Evolutionary conservation across 2,113 vertebrate genomes (phyloP).

Genomic region (Anser cygnoides): DNA sequence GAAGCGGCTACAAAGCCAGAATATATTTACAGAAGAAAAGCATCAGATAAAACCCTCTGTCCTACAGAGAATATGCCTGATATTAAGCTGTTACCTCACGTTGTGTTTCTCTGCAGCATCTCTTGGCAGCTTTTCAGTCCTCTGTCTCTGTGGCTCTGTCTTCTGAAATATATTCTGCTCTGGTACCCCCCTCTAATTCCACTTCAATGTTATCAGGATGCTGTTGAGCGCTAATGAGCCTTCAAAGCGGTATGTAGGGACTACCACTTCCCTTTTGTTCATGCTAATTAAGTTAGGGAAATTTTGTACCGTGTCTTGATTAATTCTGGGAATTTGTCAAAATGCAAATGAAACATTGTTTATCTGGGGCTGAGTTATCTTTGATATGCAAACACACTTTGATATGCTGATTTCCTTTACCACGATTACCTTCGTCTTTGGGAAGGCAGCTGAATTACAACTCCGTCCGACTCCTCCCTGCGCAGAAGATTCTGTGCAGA

Average conservation of each 20-base stretch:
- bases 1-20: neutral
- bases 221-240: slow-evolving; percentile 26
- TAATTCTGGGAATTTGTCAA: slow-evolving; percentile 37
- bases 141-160: neutral
- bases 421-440: neutral
- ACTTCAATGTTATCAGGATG: neutral
- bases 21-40: neutral
- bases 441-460: neutral
- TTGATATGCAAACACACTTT: slow-evolving; percentile 34
- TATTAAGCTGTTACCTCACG: neutral
- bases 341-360: slow-evolving; percentile 33
- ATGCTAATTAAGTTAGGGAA: slow-evolving; percentile 50
- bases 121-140: neutral
- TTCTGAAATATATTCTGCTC: slow-evolving; percentile 11
- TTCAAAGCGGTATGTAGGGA: slow-evolving; percentile 30
- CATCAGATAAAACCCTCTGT: neutral
- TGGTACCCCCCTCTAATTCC: neutral
- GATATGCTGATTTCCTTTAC: slow-evolving; percentile 7
- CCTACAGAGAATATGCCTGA: neutral
- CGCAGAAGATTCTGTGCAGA: no score
- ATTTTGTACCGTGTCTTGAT: slow-evolving; percentile 26
- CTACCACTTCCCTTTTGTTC: slow-evolving; percentile 49
- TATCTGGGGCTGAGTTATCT: slow-evolving; percentile 34
- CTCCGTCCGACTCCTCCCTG: neutral
- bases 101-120: neutral